These are phyloP conservation scores for Meloidogyne exigua DNA, from an alignment of 1,140 invertebrate species.

Conservation along the genomic window DNA sequence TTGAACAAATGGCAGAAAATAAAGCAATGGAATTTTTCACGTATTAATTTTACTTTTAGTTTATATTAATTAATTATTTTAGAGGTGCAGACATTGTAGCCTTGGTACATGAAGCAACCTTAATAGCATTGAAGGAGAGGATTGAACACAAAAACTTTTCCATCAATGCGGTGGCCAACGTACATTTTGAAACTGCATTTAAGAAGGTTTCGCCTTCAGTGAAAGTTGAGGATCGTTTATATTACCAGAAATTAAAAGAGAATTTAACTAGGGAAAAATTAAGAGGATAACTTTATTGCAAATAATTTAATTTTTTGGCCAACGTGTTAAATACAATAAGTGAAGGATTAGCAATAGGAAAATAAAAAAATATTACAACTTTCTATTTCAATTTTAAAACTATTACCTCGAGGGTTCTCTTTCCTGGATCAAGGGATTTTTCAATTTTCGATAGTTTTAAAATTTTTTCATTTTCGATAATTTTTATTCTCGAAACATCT, in stretches of 20 bases:
- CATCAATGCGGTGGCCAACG: neutral
- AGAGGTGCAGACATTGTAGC: slow-evolving; percentile 25
- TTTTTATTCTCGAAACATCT: no score
- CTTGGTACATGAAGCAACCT: slow-evolving; percentile 18
- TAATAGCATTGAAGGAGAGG: neutral
- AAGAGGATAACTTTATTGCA: neutral
- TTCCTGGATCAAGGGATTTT: no score
- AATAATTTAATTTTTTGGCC: neutral
- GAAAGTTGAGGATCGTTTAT: slow-evolving; percentile 2
- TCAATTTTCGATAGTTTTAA: no score
- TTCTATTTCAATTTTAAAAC: no score
- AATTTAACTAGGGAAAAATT: neutral
- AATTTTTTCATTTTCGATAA: no score
- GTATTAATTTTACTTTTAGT: neutral
- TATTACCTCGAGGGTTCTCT: no score
- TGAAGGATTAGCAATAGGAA: no score
- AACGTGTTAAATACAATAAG: neutral
- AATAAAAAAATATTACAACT: no score
- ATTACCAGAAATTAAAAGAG: slow-evolving; percentile 17
- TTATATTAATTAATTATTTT: slow-evolving; percentile 8
- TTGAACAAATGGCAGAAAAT: slow-evolving; percentile 18
- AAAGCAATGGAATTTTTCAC: slow-evolving; percentile 21
- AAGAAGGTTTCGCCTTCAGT: slow-evolving; percentile 8
- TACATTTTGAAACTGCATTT: slow-evolving; percentile 7
- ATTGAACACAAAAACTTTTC: slow-evolving; percentile 21